Percentiles rank a stretch among this genome's conserved stretches.
phyloP scores from a whole-genome alignment of 30 jellyfish, hydroid and myxozoan genomes.

The Aurelia sp. region DNA sequence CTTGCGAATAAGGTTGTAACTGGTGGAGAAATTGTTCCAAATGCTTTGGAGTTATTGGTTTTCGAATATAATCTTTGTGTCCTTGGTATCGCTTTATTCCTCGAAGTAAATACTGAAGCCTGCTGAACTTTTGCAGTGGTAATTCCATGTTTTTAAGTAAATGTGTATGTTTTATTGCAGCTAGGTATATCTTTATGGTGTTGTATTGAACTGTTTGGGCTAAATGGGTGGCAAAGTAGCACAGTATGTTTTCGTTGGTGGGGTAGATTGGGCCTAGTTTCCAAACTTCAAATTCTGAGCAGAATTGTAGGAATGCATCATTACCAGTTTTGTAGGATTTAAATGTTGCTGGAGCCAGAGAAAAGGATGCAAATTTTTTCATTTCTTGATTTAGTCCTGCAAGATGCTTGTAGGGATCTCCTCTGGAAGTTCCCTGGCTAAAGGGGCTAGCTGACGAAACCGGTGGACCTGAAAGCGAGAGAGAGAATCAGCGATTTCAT shows the following conservation, averaged over 20 bases:
- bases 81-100: constrained; percentile 1
- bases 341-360: not conserved
- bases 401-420: constrained; percentile 10
- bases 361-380: not conserved
- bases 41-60: not conserved
- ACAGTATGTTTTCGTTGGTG: not conserved
- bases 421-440: constrained; percentile 2
- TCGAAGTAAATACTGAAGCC: not conserved
- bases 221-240: constrained; percentile 13
- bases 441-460: constrained; percentile 17
- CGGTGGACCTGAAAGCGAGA: constrained; percentile 28
- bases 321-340: not conserved
- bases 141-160: not conserved
- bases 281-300: not conserved
- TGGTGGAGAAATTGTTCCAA: not conserved
- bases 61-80: not conserved
- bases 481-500: constrained; percentile 33
- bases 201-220: constrained; percentile 1
- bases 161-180: not conserved
- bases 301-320: not conserved
- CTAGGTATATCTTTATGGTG: not conserved
- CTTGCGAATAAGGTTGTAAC: too few species aligned
- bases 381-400: not conserved
- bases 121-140: not conserved
- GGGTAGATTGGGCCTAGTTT: constrained; percentile 2